Conservation (phyloP, 2,797 vertebrate genomes). For the Phaenicophaeus curvirostris region DNA sequence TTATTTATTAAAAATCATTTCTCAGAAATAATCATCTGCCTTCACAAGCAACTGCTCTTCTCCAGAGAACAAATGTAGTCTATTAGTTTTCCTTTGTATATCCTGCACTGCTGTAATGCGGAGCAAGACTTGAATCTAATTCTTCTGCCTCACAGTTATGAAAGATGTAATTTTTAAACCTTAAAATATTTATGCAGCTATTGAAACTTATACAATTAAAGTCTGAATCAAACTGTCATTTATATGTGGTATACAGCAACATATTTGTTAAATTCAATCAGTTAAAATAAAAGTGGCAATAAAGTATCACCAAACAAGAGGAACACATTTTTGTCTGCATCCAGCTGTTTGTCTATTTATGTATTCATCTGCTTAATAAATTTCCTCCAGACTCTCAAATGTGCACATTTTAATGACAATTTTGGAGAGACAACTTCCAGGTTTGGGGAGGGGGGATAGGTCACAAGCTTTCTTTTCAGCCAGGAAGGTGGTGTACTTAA, state of each 20-base stretch:
- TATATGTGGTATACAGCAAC: not conserved
- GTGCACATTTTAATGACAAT: not conserved
- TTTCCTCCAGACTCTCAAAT: not conserved
- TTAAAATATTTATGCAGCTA: conserved; percentile 54
- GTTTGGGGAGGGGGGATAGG: too few species aligned
- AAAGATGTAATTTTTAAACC: conserved; percentile 49
- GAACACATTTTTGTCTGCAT: not conserved
- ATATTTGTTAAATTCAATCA: not conserved
- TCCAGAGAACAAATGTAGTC: conserved; percentile 11
- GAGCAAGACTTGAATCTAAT: conserved; percentile 40
- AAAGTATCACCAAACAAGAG: conserved; percentile 19
- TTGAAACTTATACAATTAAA: conserved; percentile 31
- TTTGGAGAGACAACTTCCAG: not conserved
- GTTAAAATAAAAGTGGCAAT: conserved; percentile 29
- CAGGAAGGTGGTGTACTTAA: not conserved
- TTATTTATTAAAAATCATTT: conserved; percentile 20
- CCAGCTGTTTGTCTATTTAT: conserved; percentile 41
- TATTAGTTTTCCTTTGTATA: conserved; percentile 38
- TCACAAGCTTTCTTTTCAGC: not conserved
- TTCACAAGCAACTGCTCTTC: conserved; percentile 16
- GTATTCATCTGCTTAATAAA: conserved; percentile 3
- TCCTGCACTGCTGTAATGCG: not conserved
- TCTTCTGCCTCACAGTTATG: conserved; percentile 24
- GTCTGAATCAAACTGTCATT: conserved; percentile 32
- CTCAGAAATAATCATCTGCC: conserved; percentile 32